phyloP scores from a whole-genome alignment of 1,140 invertebrate genomes.

The Aporrectodea caliginosa region DNA sequence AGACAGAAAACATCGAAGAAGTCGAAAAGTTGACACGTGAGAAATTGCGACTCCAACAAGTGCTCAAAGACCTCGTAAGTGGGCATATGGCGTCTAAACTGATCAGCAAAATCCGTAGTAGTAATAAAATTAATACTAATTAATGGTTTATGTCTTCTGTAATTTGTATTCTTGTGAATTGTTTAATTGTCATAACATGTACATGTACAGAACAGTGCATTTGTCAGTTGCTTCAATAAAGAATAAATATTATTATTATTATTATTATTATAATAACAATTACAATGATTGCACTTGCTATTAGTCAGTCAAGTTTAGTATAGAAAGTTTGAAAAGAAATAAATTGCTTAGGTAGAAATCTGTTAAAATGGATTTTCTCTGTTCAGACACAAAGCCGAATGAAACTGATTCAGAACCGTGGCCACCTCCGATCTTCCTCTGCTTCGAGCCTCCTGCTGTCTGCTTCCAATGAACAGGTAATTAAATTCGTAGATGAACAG shows the following conservation, averaged over 20 bases:
- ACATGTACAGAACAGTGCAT: too few relatives aligned
- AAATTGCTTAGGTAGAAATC: too few relatives aligned
- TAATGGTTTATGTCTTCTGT: neutral
- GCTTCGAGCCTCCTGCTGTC: conserved; percentile 14
- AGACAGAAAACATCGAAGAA: conserved; percentile 47
- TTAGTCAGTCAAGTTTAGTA: too few relatives aligned
- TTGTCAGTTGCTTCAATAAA: too few relatives aligned
- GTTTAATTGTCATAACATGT: too few relatives aligned
- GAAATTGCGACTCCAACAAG: conserved; percentile 51
- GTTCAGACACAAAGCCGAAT: conserved; percentile 42
- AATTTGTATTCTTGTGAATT: neutral
- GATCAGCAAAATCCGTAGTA: too few relatives aligned
- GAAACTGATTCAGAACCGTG: conserved; percentile 39
- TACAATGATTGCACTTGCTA: too few relatives aligned
- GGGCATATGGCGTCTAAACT: too few relatives aligned
- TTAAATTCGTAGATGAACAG: too few relatives aligned
- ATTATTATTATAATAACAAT: too few relatives aligned
- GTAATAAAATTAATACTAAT: neutral
- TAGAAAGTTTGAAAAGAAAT: conserved; percentile 1
- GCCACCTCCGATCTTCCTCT: conserved; percentile 22
- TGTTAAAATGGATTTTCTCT: too few relatives aligned
- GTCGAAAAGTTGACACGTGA: conserved; percentile 52
- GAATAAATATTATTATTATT: too few relatives aligned
- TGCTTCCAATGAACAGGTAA: conserved; percentile 7
- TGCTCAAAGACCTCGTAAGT: conserved; percentile 54